These are phyloP conservation scores for Mythimna ferrago DNA, from an alignment of 2,888 invertebrate species.

Conservation along the genomic window DNA sequence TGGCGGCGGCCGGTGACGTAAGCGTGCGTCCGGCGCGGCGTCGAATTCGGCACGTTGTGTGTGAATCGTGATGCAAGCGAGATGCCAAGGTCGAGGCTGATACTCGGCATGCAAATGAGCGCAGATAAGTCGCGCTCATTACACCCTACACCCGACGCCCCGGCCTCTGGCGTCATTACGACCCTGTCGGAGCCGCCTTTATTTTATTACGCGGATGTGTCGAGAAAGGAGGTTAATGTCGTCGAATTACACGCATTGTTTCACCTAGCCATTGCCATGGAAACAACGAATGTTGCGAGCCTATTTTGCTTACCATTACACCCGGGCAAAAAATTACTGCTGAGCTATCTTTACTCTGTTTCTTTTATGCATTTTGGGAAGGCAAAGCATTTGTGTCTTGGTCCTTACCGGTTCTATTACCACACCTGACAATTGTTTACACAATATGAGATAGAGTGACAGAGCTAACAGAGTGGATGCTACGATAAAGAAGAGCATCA, in stretches of 20 bases:
- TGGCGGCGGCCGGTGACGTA: slow-evolving; percentile 70
- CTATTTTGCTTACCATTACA: slow-evolving; percentile 63
- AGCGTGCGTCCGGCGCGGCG: slow-evolving; percentile 65
- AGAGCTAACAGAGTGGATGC: slow-evolving; percentile 26
- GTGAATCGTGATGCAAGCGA: slow-evolving; percentile 75
- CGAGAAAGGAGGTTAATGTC: slow-evolving; percentile 87
- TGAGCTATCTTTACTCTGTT: slow-evolving; percentile 29
- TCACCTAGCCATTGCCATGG: slow-evolving; percentile 82
- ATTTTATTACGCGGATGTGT: slow-evolving; percentile 86
- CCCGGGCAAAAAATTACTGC: slow-evolving; percentile 43
- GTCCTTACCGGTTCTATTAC: slow-evolving; percentile 10
- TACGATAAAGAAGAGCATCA: slow-evolving; percentile 61
- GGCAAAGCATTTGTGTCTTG: slow-evolving; percentile 19
- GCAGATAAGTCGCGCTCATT: slow-evolving; percentile 88
- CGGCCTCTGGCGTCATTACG: slow-evolving; percentile 81
- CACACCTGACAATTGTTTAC: neutral
- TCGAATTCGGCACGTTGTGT: slow-evolving; percentile 76
- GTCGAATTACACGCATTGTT: slow-evolving; percentile 86
- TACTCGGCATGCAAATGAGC: slow-evolving; percentile 88
- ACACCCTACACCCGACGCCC: slow-evolving; percentile 81
- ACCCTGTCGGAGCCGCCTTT: slow-evolving; percentile 82
- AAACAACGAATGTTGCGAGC: slow-evolving; percentile 70
- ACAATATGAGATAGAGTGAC: neutral
- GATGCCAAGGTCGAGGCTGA: slow-evolving; percentile 88
- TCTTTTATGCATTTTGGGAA: slow-evolving; percentile 6